Base-by-base conservation (phyloP, 2,113 vertebrate species). In the Artemisiospiza belli region DNA sequence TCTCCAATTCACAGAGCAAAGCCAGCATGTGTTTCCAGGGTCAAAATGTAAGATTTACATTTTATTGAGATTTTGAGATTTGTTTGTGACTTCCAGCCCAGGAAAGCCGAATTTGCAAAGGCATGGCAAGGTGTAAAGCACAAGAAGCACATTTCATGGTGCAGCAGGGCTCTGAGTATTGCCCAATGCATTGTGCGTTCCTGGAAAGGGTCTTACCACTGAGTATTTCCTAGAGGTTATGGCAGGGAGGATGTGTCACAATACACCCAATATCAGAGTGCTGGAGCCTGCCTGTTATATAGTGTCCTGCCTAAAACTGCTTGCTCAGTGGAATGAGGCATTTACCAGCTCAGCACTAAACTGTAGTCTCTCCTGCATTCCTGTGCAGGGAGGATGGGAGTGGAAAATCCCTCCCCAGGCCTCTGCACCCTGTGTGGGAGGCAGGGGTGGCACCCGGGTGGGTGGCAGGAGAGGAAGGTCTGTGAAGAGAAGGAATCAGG, bases 301-400 rank as follows among this genome's bases (percentile, higher is more conserved):
- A 73, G 55, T 24, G 31, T 79, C 85, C 92, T 88, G 92, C 81
- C 87, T 90, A 41, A 93, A 93, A 93, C 31, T 88, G 95, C 90
- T 94, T 95, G 75, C 88, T 94, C 68, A 93, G 87, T 80, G 69
- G 83, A 70, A 93, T 27, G 93, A 94, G 76, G 72, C 85, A 68
- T 95, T 95, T 83, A 90, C 90, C 68, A 95, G 83, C 87, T 95
- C 93, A 95, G 95, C 91, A 83, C 68, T 90, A 74, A 83, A n/a
- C 76, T 67, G 46, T 47, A 43, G 67, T 47, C 66, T 87, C 82
- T 93, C 76, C 76, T 52, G 79, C 94, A 88, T 94, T 95, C 92
- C 93, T 93, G 46, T 43, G 63, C 1, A 3, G 43, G 91, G 92
- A 74, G 78, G 51, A 85, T 61, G 67, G 87, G 70, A 89, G 70